phyloP scores from a whole-genome alignment of 2,113 vertebrate species.

The Microtus montanus region DNA sequence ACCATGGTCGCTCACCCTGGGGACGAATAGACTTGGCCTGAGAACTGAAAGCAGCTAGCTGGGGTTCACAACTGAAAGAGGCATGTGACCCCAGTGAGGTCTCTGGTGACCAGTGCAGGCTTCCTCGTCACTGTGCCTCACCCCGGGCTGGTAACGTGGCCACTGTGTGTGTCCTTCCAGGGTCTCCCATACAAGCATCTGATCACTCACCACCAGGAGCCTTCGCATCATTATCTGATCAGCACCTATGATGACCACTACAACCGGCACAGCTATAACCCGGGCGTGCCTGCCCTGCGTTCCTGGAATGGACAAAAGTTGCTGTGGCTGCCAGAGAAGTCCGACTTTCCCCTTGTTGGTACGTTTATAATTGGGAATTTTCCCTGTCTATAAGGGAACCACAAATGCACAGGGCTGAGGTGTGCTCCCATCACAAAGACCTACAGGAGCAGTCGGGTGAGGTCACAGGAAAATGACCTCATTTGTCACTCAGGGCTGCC shows the following conservation, averaged over 20 bases:
- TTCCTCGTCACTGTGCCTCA: too few relatives aligned
- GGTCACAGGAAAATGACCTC: too few relatives aligned
- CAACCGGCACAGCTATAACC: slow-evolving; percentile 63
- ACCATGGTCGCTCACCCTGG: neutral
- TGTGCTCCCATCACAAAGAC: accelerated
- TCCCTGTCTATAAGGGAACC: neutral
- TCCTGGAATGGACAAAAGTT: slow-evolving; percentile 79
- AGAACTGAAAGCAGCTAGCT: neutral
- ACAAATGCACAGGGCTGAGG: neutral
- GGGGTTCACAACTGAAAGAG: neutral
- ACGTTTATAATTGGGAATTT: neutral
- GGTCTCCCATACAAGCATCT: slow-evolving; percentile 86
- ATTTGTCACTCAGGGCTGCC: neutral
- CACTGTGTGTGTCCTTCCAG: slow-evolving; percentile 77
- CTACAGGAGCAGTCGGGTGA: accelerated
- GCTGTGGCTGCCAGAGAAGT: slow-evolving; percentile 85
- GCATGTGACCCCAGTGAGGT: accelerated
- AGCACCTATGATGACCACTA: slow-evolving; percentile 87
- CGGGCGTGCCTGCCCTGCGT: slow-evolving; percentile 75
- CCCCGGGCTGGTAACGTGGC: neutral
- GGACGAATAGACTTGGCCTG: neutral
- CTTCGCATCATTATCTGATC: slow-evolving; percentile 80
- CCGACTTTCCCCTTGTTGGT: slow-evolving; percentile 85
- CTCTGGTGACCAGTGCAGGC: accelerated
- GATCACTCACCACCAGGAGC: slow-evolving; percentile 81